Conservation (phyloP, 2,113 vertebrate genomes). For the Tetrax tetrax region DNA sequence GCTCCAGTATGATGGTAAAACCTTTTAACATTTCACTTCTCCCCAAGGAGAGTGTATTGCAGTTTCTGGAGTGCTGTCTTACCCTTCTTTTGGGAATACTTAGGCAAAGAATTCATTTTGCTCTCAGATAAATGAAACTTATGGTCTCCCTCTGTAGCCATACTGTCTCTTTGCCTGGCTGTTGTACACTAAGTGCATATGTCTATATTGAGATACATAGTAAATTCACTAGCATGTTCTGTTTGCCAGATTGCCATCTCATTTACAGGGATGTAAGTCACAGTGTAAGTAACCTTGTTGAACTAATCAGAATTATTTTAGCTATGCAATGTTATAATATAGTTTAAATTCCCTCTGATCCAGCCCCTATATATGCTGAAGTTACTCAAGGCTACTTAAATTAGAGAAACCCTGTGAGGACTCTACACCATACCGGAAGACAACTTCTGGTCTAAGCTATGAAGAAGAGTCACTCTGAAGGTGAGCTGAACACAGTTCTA, state of each 20-base stretch:
- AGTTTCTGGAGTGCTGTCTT: slow-evolving; percentile 73
- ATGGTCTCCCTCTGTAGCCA: slow-evolving; percentile 49
- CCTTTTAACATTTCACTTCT: slow-evolving; percentile 77
- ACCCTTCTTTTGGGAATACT: slow-evolving; percentile 67
- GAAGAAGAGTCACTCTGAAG: not conserved
- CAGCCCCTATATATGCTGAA: not conserved
- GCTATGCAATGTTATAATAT: not conserved
- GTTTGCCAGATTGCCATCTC: not conserved
- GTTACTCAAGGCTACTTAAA: not conserved
- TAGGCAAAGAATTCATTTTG: slow-evolving; percentile 74
- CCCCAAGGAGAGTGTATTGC: slow-evolving; percentile 68
- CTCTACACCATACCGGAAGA: not conserved
- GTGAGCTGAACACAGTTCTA: not conserved
- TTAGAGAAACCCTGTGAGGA: not conserved
- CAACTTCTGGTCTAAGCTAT: not conserved
- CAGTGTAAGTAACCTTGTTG: not conserved
- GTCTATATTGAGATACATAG: not conserved
- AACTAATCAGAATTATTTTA: not conserved
- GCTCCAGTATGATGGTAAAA: slow-evolving; percentile 76
- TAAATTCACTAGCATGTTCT: not conserved
- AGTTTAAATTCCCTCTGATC: not conserved
- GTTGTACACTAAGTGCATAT: not conserved
- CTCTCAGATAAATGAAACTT: slow-evolving; percentile 65
- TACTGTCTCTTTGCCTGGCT: slow-evolving; percentile 27
- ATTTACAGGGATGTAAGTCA: not conserved